Base-by-base conservation (phyloP, 2,888 invertebrate species). In the Melanargia galathea region DNA sequence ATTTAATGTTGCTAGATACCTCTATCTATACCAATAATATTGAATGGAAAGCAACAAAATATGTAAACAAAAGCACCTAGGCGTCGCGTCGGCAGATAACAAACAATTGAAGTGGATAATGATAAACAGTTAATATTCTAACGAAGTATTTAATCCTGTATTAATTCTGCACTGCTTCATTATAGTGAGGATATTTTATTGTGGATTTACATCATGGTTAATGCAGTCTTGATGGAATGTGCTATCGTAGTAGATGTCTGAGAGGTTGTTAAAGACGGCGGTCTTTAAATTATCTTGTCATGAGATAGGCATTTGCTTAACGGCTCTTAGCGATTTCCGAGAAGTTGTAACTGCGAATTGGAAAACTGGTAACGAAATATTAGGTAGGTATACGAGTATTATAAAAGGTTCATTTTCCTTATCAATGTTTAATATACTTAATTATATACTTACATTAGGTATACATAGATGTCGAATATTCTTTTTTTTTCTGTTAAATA, bases 321-420 rank as follows among this genome's bases (percentile, higher is more conserved):
- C 35, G 33, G 52, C 52, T 35, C 33, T 35, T 52, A 20, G 20
- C 20, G 6, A 52, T 52, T 52, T 52, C 52, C 13, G 52, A 52
- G 52, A 52, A 35, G 20, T 20, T 20, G 52, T 35, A 33, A 35
- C 49, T 18, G 20, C 52, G 35, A 13, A 35, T 35, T 13, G 35
- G 52, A 52, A 52, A 52, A 35, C 33, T 18, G 51, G 30, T 51
- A 51, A 33, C 35, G 13, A 52, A 52, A 52, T 52, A 52, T 35
- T 49, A 16, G n/a, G 40, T 30, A 18, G 2, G 8, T 18, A 18
- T 10, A 8, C n/a, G 11, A 33, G n/a, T n/a, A n/a, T n/a, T n/a
- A 33, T 35, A 33, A 51, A 20, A 52, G 11, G 13, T 52, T 20
- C 11, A 35, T 52, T 52, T 52, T 52, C 52, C 52, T 52, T 20